Conservation (phyloP, 2,888 invertebrate species). For the Scaptomyza caliginosa region DNA sequence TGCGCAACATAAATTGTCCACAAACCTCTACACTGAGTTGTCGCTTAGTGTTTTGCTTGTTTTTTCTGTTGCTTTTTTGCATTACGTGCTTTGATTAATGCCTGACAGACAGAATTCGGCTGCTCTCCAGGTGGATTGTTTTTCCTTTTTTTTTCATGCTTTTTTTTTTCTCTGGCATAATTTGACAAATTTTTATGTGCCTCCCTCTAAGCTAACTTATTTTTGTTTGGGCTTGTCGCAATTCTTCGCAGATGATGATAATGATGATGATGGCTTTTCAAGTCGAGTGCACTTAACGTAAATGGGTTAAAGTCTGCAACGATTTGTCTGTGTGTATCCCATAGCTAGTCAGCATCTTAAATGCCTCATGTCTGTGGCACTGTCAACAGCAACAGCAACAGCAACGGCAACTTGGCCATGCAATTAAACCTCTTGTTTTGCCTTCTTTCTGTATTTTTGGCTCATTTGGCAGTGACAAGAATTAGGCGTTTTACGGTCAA, state of each 20-base stretch:
- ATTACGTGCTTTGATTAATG: conserved; percentile 60
- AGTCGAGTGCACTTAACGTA: conserved; percentile 30
- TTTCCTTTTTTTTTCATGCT: conserved; percentile 8
- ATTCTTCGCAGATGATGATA: conserved; percentile 18
- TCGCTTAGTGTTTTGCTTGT: conserved; percentile 7
- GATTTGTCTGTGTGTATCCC: neutral
- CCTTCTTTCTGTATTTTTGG: conserved; percentile 30
- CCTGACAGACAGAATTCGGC: conserved; percentile 56
- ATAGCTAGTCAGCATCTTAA: conserved; percentile 19
- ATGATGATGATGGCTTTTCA: conserved; percentile 22
- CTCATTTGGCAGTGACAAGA: conserved; percentile 66
- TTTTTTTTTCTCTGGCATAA: conserved; percentile 40
- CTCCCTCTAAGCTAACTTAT: conserved; percentile 7
- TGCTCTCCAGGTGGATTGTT: conserved; percentile 28
- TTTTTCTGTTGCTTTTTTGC: conserved; percentile 21
- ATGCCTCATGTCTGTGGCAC: conserved; percentile 11
- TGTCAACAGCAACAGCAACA: conserved; percentile 22
- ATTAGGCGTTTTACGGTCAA: conserved; percentile 74
- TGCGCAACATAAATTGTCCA: conserved; percentile 53
- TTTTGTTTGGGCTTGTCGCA: conserved; percentile 27
- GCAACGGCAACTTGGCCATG: conserved; percentile 8
- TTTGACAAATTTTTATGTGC: conserved; percentile 64
- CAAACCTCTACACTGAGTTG: conserved; percentile 15
- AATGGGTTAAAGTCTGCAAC: conserved; percentile 59
- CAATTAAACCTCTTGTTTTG: conserved; percentile 60